Evolutionary conservation across 1,140 invertebrate species (phyloP), one percentile per base, ranked within the genome.

Genomic region (Latrodectus geometricus): DNA sequence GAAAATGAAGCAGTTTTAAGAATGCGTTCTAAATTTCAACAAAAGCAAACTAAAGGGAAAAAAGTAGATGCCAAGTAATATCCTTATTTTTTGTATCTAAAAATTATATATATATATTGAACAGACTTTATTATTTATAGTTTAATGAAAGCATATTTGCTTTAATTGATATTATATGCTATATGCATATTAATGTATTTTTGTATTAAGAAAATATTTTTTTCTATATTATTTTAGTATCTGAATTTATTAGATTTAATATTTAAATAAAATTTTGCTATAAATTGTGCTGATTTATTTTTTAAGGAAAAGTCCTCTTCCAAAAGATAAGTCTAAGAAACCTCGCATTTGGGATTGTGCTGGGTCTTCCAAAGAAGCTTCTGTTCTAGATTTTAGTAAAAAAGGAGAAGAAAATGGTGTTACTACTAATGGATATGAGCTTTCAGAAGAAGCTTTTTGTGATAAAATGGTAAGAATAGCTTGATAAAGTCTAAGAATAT

Each of bases 271-370:
- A 35, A 35, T 35, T 5, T 35, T 35, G 35, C 35, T 35, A 35
- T 35, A 3, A 35, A 35, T 35, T 48, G 35, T 66, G 66, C 68
- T 48, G 35, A 17, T 77, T 23, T 70, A 17, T 80, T 35, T 76
- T n/a, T 89, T 21, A 79, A 94, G 93, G 23, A 95, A 96, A 91
- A 95, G 94, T 91, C 93, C 93, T 20, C 90, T 92, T 20, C 94
- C 95, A 68, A 96, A 95, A 90, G 94, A 89, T 72, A 88, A 95
- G 88, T 95, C 95, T 0, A 99, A 99, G 90, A 95, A 96, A 90
- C 96, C 95, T 0, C 93, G 97, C 66, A 94, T 96, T 15, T 99
- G 98, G 98, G 97, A 97, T 88, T 90, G 96, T 48, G 94, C 94
- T 78, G 97, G 97, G 73, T 94, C 93, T 50, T 92, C 92, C 8